These are phyloP conservation scores for Mellilla xanthometata DNA, from an alignment of 2,888 invertebrate genomes.

Conservation along the genomic window DNA sequence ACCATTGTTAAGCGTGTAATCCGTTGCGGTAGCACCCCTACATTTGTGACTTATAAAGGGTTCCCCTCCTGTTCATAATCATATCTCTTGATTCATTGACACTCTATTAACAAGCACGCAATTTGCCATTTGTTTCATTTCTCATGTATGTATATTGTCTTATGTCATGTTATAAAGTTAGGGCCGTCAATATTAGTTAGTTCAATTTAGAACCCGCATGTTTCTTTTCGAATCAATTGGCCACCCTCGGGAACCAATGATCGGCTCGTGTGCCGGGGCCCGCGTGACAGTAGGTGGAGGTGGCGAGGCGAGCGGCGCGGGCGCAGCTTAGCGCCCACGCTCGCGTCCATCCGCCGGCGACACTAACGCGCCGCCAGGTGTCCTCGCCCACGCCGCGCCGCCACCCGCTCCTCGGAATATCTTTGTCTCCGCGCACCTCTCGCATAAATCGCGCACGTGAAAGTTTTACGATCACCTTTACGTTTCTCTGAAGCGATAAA, in stretches of 20 bases:
- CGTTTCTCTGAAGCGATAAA: constrained; percentile 75
- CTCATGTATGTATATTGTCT: constrained; percentile 41
- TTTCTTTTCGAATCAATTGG: constrained; percentile 61
- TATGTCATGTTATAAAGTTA: constrained; percentile 38
- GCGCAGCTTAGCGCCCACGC: constrained; percentile 44
- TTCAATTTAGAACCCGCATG: constrained; percentile 71
- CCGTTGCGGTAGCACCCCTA: constrained; percentile 56
- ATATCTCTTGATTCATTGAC: constrained; percentile 42
- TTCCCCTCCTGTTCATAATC: constrained; percentile 50
- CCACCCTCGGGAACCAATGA: constrained; percentile 40
- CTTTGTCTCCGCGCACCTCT: constrained; percentile 71
- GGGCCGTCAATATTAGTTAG: constrained; percentile 60
- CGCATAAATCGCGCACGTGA: constrained; percentile 78
- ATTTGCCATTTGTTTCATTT: constrained; percentile 35
- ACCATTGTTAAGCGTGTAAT: constrained; percentile 68
- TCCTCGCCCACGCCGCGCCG: constrained; percentile 67
- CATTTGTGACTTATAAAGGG: constrained; percentile 46
- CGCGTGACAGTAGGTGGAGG: constrained; percentile 2
- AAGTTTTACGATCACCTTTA: constrained; percentile 80
- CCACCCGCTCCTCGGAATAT: constrained; percentile 68
- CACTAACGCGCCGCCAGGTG: constrained; percentile 80
- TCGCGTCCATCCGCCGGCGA: constrained; percentile 55
- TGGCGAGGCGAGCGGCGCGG: constrained; percentile 19
- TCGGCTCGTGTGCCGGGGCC: constrained; percentile 12
- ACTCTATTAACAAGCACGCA: constrained; percentile 33